phyloP scores from a whole-genome alignment of 64 coral and sea anemone species.

The Actinia equina region DNA sequence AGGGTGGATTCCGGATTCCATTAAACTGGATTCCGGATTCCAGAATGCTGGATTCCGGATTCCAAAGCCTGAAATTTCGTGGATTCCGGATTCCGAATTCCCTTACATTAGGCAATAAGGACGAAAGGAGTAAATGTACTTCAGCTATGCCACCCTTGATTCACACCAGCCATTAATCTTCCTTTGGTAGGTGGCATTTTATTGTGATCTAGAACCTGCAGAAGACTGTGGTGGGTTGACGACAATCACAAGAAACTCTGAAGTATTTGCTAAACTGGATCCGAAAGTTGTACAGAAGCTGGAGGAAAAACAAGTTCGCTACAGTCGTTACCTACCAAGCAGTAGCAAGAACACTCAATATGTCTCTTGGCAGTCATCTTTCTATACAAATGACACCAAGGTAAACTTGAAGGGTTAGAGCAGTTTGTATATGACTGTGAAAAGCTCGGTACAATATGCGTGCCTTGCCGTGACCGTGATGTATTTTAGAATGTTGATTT shows the following conservation, averaged over 20 bases:
- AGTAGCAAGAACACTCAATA: neutral
- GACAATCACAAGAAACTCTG: slow-evolving; percentile 25
- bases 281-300: slow-evolving; percentile 25
- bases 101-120: no score
- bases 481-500: no score
- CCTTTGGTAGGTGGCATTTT: slow-evolving; percentile 15
- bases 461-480: neutral
- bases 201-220: slow-evolving; percentile 23
- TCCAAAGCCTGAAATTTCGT: no score
- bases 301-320: slow-evolving; percentile 39
- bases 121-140: no score
- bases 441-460: no score
- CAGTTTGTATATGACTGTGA: no score
- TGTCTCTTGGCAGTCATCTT: slow-evolving; percentile 28
- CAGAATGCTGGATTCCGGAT: no score
- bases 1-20: no score
- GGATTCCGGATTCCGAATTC: no score
- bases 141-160: no score
- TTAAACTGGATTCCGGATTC: no score
- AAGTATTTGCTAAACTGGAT: slow-evolving; percentile 41
- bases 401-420: neutral
- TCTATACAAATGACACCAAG: slow-evolving; percentile 27
- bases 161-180: no score
- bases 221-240: slow-evolving; percentile 44
- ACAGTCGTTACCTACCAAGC: slow-evolving; percentile 35